Conservation (phyloP, 2,797 vertebrate genomes). For the Crocidura indochinensis region DNA sequence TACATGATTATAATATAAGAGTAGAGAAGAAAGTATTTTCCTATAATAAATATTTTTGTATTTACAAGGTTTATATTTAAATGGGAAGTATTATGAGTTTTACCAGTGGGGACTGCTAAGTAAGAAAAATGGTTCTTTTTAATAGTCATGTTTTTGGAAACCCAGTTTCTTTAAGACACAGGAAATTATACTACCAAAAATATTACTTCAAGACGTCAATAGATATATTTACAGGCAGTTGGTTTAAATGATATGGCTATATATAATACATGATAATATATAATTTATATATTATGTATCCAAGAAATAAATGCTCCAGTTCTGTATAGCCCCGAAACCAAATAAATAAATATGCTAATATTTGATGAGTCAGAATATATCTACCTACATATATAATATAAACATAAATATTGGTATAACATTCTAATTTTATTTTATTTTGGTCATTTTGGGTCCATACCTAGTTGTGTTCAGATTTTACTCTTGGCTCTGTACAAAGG, state of each 20-base stretch:
- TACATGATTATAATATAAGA: constrained; percentile 73
- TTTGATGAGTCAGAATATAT: no score
- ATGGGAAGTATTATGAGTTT: constrained; percentile 62
- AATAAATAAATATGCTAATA: no score
- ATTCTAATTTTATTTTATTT: no score
- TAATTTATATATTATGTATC: background rate
- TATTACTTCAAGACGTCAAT: constrained; percentile 41
- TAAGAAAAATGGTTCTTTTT: constrained; percentile 40
- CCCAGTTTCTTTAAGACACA: background rate
- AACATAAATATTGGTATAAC: background rate
- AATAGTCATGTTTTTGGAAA: constrained; percentile 44
- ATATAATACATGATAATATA: background rate
- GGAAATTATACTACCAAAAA: constrained; percentile 36
- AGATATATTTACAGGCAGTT: background rate
- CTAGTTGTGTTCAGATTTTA: no score
- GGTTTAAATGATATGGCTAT: constrained; percentile 1
- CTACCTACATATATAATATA: no score
- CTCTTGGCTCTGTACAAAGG: no score
- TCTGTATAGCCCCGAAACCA: no score
- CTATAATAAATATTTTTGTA: constrained; percentile 73
- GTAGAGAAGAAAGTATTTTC: constrained; percentile 69
- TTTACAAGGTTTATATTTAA: constrained; percentile 70
- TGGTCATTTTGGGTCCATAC: no score
- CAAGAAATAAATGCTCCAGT: background rate
- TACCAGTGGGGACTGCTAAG: constrained; percentile 47